Evolutionary conservation across 2,113 vertebrate species (phyloP).

Genomic region (Haemorhous mexicanus): DNA sequence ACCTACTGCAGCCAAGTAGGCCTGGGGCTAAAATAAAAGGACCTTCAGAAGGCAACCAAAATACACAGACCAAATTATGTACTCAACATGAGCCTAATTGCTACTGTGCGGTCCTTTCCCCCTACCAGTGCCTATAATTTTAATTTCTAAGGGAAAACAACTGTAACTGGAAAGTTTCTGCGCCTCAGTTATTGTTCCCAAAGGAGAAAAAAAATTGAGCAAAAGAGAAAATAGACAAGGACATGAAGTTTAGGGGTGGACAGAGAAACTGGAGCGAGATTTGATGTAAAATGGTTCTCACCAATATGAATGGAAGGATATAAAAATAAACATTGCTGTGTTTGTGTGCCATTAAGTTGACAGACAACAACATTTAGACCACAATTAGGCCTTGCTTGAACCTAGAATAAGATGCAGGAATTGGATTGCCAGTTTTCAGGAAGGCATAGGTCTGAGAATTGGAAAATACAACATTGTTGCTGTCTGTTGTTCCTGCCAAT

Average conservation of each 20-base stretch:
- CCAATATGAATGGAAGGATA: not conserved
- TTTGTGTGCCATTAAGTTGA: not conserved
- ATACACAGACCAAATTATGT: slow-evolving; percentile 37
- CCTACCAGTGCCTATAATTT: not conserved
- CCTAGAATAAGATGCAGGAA: not conserved
- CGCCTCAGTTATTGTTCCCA: not conserved
- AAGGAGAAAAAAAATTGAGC: not conserved
- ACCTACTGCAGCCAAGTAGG: slow-evolving; percentile 50
- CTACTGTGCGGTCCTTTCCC: not conserved
- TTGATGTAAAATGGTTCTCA: not conserved
- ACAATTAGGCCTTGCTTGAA: not conserved
- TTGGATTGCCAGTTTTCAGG: not conserved
- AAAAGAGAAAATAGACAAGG: not conserved
- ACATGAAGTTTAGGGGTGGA: not conserved
- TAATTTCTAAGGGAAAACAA: slow-evolving; percentile 32
- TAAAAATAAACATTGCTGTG: not conserved
- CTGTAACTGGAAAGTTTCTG: slow-evolving; percentile 27
- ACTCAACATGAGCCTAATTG: slow-evolving; percentile 5
- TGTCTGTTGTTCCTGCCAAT: not conserved
- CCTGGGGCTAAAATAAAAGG: slow-evolving; percentile 52
- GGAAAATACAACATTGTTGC: not conserved
- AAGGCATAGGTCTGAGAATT: not conserved
- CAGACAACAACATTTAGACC: not conserved
- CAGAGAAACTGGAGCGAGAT: not conserved
- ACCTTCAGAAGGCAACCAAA: slow-evolving; percentile 44